phyloP scores from a whole-genome alignment of 2,888 invertebrate genomes.

The Galeopsomyia nigrocyanea region DNA sequence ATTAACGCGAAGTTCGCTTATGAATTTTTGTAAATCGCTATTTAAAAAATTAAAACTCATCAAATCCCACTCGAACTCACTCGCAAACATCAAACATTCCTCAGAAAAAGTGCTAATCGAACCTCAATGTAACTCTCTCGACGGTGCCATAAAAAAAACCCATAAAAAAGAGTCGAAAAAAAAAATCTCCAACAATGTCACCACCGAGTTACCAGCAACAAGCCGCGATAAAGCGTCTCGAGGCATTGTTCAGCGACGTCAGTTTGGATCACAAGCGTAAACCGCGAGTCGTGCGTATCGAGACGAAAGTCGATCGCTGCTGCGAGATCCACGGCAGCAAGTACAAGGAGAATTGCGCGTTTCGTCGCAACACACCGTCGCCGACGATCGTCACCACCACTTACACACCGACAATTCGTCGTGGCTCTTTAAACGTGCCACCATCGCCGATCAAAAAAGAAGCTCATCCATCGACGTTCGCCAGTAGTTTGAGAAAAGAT shows the following conservation, averaged over 20 bases:
- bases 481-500: conserved; percentile 77
- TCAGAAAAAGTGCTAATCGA: neutral
- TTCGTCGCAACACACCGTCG: conserved; percentile 67
- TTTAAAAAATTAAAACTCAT: too few relatives aligned
- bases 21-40: too few relatives aligned
- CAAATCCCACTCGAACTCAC: too few relatives aligned
- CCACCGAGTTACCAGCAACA: conserved; percentile 70
- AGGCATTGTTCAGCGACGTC: conserved; percentile 79
- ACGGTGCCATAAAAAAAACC: neutral
- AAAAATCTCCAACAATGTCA: neutral
- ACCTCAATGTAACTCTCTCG: conserved; percentile 14
- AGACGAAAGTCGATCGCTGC: conserved; percentile 74
- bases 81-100: too few relatives aligned
- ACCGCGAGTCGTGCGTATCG: conserved; percentile 61
- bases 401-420: conserved; percentile 63
- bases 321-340: conserved; percentile 80
- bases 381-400: conserved; percentile 68
- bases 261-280: conserved; percentile 71
- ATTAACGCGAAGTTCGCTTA: too few relatives aligned
- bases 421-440: conserved; percentile 75
- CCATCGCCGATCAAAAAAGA: conserved; percentile 72
- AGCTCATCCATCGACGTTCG: conserved; percentile 80
- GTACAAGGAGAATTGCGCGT: conserved; percentile 65
- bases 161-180: neutral
- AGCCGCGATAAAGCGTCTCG: conserved; percentile 79